These are phyloP conservation scores for Drosophila bocki DNA, from an alignment of 1,140 invertebrate genomes.

Conservation along the genomic window DNA sequence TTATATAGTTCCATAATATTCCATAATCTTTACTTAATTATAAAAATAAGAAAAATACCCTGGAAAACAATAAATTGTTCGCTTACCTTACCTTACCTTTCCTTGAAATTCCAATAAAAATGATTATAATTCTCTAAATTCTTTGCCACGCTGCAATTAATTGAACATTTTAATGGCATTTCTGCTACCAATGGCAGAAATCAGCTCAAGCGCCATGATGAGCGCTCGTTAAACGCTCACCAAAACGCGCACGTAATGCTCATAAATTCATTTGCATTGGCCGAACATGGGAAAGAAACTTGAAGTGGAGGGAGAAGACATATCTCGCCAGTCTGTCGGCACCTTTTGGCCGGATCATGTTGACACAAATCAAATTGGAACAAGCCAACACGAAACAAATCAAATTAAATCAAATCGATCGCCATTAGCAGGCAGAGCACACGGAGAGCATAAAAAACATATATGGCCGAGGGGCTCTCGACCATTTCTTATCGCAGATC, in stretches of 20 bases:
- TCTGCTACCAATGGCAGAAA: conserved; percentile 31
- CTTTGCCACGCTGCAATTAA: conserved; percentile 14
- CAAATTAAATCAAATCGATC: conserved; percentile 41
- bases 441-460: conserved; percentile 45
- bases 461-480: conserved; percentile 29
- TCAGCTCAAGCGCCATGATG: conserved; percentile 43
- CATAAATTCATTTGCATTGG: conserved; percentile 51
- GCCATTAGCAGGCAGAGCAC: conserved; percentile 57
- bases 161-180: conserved; percentile 10
- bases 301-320: background rate
- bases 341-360: conserved; percentile 21
- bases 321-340: conserved; percentile 27
- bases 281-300: conserved; percentile 30
- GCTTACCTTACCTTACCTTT: background rate
- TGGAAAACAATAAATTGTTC: background rate
- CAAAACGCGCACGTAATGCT: conserved; percentile 46
- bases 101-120: conserved; percentile 9
- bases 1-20: too few relatives aligned
- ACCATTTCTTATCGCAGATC: conserved; percentile 26
- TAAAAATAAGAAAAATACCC: background rate
- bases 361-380: conserved; percentile 31
- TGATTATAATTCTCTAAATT: conserved; percentile 11
- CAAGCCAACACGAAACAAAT: conserved; percentile 31
- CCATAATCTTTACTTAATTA: background rate
- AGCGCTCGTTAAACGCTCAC: conserved; percentile 45